These are phyloP conservation scores for Labia minor DNA, from an alignment of 2,888 invertebrate genomes.

Conservation along the genomic window DNA sequence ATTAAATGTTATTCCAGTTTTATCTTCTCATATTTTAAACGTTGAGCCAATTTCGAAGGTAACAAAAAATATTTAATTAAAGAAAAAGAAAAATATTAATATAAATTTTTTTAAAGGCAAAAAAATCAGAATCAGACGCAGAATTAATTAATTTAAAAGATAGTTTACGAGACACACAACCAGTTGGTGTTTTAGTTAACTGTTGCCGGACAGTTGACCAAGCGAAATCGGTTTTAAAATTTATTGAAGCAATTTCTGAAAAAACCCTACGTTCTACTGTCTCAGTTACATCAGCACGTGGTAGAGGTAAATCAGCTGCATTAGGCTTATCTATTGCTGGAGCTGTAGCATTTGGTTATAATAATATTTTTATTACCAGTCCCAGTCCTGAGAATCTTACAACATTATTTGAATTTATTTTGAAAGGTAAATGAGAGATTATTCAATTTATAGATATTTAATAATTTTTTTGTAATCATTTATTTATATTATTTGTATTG, in stretches of 20 bases:
- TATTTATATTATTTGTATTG: too few species aligned
- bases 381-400: constrained; percentile 97
- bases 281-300: constrained; percentile 89
- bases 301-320: constrained; percentile 96
- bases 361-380: constrained; percentile 93
- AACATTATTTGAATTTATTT: constrained; percentile 91
- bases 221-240: constrained; percentile 80
- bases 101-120: constrained; percentile 50
- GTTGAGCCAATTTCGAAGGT: constrained; percentile 57
- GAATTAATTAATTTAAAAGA: constrained; percentile 64
- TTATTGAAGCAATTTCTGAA: constrained; percentile 90
- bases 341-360: constrained; percentile 71
- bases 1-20: constrained; percentile 78
- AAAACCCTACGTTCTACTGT: constrained; percentile 81
- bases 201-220: constrained; percentile 89
- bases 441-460: neutral
- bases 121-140: constrained; percentile 41
- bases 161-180: constrained; percentile 79
- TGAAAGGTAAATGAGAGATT: constrained; percentile 53
- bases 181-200: constrained; percentile 77
- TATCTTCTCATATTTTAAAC: constrained; percentile 78
- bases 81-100: too few species aligned
- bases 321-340: constrained; percentile 85
- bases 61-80: too few species aligned
- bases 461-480: too few species aligned